Percentiles rank a stretch among this genome's conserved stretches.
These are phyloP conservation scores for Moxostoma hubbsi DNA, from an alignment of 2,797 vertebrate genomes.

Conservation along the genomic window DNA sequence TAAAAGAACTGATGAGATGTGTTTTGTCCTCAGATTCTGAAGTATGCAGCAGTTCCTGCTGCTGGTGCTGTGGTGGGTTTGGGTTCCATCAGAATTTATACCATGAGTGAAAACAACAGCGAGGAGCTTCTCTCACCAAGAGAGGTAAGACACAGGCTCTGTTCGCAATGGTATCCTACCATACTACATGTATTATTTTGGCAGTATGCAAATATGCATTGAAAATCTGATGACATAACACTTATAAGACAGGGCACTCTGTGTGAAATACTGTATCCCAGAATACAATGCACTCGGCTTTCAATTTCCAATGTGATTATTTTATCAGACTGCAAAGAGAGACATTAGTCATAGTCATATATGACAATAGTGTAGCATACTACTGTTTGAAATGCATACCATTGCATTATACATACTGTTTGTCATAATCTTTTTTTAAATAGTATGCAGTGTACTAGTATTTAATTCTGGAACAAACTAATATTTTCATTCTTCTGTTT, in stretches of 20 bases:
- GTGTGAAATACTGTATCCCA: background rate
- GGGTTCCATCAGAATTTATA: conserved; percentile 67
- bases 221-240: background rate
- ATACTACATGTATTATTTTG: background rate
- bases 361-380: background rate
- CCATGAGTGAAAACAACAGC: conserved; percentile 48
- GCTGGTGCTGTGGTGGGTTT: conserved; percentile 66
- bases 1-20: background rate
- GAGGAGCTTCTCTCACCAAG: conserved; percentile 58
- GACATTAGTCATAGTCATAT: background rate
- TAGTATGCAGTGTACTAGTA: too few species aligned
- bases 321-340: too few species aligned
- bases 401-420: too few species aligned
- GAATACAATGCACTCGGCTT: background rate
- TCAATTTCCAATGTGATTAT: too few species aligned
- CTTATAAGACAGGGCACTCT: too few species aligned
- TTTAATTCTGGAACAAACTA: background rate
- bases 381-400: too few species aligned
- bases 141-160: conserved; percentile 68
- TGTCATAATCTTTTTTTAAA: background rate
- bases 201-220: background rate
- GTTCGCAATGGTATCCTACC: background rate
- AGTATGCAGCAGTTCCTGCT: conserved; percentile 69
- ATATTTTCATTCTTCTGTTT: too few species aligned
- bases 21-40: conserved; percentile 60